These are phyloP conservation scores for Megatriorchis doriae DNA, from an alignment of 2,113 vertebrate species.

Conservation along the genomic window DNA sequence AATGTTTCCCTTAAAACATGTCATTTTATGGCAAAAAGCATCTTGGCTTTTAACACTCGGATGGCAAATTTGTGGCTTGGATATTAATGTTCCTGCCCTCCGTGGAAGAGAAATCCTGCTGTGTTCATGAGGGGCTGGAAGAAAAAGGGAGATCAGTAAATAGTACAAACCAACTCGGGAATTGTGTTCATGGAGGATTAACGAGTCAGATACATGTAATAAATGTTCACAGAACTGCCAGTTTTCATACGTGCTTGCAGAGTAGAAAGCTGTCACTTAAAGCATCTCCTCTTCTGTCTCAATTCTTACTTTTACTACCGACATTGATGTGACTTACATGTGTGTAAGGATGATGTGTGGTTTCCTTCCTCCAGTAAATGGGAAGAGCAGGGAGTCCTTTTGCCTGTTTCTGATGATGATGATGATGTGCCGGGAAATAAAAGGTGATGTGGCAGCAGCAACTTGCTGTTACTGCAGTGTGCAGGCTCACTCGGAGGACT, in stretches of 20 bases:
- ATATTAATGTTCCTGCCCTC: neutral
- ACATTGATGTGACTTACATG: neutral
- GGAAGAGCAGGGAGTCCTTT: neutral
- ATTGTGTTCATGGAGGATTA: neutral
- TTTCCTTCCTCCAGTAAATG: neutral
- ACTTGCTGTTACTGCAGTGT: neutral
- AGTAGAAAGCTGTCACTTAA: neutral
- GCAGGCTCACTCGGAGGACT: neutral
- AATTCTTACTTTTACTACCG: neutral
- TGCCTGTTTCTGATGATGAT: neutral
- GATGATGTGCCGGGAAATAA: neutral
- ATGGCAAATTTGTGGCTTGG: neutral
- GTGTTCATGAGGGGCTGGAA: neutral
- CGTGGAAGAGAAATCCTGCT: neutral
- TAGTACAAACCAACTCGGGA: neutral
- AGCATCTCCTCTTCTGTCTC: neutral
- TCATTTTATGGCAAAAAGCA: neutral
- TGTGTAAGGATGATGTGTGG: accelerated
- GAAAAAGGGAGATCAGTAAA: neutral
- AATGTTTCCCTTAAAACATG: neutral
- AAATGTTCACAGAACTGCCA: neutral
- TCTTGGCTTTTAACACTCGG: neutral
- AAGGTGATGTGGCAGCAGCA: neutral
- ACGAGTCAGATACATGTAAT: accelerated
- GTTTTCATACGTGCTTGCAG: neutral